phyloP scores from a whole-genome alignment of 1,140 invertebrate genomes.

The Zaprionus ornatus region DNA sequence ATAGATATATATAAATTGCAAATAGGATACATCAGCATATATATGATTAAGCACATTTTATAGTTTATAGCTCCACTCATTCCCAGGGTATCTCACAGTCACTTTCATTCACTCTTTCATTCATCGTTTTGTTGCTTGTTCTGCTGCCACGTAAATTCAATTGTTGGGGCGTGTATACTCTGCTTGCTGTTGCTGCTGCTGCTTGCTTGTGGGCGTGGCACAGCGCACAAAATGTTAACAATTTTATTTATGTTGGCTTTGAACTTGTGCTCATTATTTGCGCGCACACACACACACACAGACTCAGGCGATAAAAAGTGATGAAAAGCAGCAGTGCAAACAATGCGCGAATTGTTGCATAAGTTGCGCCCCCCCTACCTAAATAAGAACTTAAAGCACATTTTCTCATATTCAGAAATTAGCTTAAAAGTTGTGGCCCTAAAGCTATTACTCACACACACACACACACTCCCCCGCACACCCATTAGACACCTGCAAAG shows the following conservation, averaged over 20 bases:
- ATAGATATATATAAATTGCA: too few species aligned
- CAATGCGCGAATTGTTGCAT: constrained; percentile 40
- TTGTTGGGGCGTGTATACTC: constrained; percentile 67
- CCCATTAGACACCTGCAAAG: constrained; percentile 61
- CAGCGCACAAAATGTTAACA: constrained; percentile 68
- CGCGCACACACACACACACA: not conserved
- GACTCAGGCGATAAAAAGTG: constrained; percentile 30
- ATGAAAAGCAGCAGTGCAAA: constrained; percentile 26
- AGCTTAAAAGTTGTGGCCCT: constrained; percentile 49
- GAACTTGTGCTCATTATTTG: constrained; percentile 80
- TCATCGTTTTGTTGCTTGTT: constrained; percentile 1
- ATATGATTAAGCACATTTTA: too few species aligned
- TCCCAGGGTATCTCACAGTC: constrained; percentile 12
- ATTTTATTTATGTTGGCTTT: constrained; percentile 83
- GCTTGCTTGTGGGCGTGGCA: constrained; percentile 35
- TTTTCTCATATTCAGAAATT: constrained; percentile 48
- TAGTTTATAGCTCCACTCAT: not conserved
- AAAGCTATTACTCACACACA: constrained; percentile 44
- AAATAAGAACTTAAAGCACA: constrained; percentile 17
- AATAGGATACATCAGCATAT: too few species aligned
- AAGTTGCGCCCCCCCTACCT: constrained; percentile 3
- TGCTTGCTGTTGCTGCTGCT: constrained; percentile 19
- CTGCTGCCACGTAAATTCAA: constrained; percentile 61
- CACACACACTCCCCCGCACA: constrained; percentile 8
- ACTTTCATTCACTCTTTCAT: not conserved